Conservation (phyloP, 2,888 invertebrate species). For the Sylvicola cinctus region DNA sequence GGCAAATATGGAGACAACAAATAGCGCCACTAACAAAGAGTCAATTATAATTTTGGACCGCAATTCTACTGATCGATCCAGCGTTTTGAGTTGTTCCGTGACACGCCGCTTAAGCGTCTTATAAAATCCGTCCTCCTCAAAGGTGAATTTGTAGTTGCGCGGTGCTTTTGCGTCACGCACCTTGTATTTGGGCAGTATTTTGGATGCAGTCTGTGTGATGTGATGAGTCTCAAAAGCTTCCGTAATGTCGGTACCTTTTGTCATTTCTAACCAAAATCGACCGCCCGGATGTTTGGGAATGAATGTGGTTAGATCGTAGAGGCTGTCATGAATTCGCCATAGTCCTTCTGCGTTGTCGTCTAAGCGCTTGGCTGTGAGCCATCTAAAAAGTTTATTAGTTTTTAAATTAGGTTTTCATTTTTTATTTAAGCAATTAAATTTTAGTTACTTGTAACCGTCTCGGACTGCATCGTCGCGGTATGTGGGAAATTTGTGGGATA, state of each 20-base stretch:
- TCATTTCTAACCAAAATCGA: conserved; percentile 45
- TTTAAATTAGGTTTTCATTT: too few relatives aligned
- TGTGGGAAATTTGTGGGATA: too few relatives aligned
- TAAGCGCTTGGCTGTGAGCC: conserved; percentile 40
- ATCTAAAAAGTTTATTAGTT: conserved; percentile 18
- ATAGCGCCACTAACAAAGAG: conserved; percentile 19
- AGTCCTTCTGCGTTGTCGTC: conserved; percentile 56
- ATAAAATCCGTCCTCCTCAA: conserved; percentile 54
- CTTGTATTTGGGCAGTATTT: conserved; percentile 40
- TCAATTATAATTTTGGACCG: conserved; percentile 19
- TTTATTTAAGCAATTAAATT: too few relatives aligned
- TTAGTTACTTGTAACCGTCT: too few relatives aligned
- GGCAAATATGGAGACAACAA: conserved; percentile 19
- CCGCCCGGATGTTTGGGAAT: conserved; percentile 72
- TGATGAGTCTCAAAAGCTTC: conserved; percentile 62
- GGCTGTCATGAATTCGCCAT: conserved; percentile 52
- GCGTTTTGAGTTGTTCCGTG: conserved; percentile 30
- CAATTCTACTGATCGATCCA: conserved; percentile 23
- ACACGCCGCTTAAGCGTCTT: conserved; percentile 41
- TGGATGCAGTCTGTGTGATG: conserved; percentile 31
- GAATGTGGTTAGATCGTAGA: conserved; percentile 74
- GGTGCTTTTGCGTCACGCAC: conserved; percentile 38
- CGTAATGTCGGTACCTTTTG: conserved; percentile 60
- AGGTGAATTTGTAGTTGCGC: conserved; percentile 50
- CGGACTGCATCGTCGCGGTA: too few relatives aligned